Evolutionary conservation across 2,888 invertebrate species (phyloP), one percentile per base, ranked within the genome.

Genomic region (Caenorhabditis sinica): DNA sequence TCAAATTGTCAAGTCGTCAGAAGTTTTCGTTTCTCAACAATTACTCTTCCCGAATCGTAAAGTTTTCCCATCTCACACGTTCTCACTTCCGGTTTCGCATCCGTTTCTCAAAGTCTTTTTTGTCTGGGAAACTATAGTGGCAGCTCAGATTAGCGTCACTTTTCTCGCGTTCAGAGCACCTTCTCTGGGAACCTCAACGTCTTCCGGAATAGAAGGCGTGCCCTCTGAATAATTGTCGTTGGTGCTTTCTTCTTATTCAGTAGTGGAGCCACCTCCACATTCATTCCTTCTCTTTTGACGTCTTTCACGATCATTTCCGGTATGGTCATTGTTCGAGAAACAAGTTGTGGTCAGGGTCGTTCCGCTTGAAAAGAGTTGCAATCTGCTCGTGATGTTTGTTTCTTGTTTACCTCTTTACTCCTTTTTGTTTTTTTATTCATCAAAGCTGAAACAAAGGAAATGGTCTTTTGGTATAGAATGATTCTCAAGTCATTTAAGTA

Each of bases 71-170:
- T 65, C 30, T 66, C 66, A 68, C 68, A 68, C 2, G 25, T 23
- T 11, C 36, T 23, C n/a, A 17, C 33, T 61, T 79, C 74, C 74
- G 66, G 15, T 33, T 75, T 61, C 69, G 60, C 56, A 61, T 72
- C 71, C 72, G 68, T 33, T 74, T 65, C 56, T 65, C 74, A 65
- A 36, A 63, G 15, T 6, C 30, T 72, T 72, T 71, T 49, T 58
- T 30, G 25, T 45, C 58, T 63, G 65, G n/a, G 43, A 74, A 74
- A 74, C 40, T 75, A 75, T 56, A 75, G 66, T 66, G 66, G 58
- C 75, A 45, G 8, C n/a, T 43, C 58, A 33, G 66, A 75, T 75
- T 75, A 75, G 65, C 75, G 75, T 75, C 65, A 36, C 74, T 73
- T 73, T 73, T 73, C 33, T 13, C 11, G n/a, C 60, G 58, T 72